Evolutionary conservation across 2,113 vertebrate genomes (phyloP).

Genomic region (Phrynosoma platyrhinos): DNA sequence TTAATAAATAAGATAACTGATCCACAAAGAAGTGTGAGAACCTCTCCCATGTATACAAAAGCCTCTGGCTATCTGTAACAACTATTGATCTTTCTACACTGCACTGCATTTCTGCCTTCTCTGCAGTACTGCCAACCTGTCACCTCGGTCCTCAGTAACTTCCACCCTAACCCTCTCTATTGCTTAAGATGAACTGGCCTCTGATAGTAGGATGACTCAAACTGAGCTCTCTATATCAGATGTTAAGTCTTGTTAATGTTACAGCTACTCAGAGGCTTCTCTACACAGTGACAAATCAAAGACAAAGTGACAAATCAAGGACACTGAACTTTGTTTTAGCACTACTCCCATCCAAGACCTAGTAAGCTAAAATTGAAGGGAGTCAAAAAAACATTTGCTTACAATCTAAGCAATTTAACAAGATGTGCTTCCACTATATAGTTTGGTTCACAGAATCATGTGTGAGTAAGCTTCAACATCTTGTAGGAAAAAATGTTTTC

Average conservation of each 20-base stretch:
- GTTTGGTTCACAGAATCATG: neutral
- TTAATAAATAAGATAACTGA: neutral
- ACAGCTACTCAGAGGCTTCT: neutral
- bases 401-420: too few relatives aligned
- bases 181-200: neutral
- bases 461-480: neutral
- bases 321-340: too few relatives aligned
- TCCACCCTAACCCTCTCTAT: neutral
- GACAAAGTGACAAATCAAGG: too few relatives aligned
- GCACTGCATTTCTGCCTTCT: neutral
- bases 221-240: neutral
- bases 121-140: neutral
- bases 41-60: neutral
- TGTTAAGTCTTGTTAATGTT: neutral
- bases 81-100: neutral
- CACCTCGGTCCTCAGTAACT: neutral
- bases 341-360: too few relatives aligned
- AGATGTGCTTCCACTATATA: neutral
- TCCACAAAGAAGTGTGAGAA: neutral
- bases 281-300: neutral
- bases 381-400: too few relatives aligned
- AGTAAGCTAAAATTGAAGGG: too few relatives aligned
- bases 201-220: neutral
- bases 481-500: neutral
- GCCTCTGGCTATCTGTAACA: neutral